Conservation (phyloP, 2,888 invertebrate species). For the Mythimna impura region DNA sequence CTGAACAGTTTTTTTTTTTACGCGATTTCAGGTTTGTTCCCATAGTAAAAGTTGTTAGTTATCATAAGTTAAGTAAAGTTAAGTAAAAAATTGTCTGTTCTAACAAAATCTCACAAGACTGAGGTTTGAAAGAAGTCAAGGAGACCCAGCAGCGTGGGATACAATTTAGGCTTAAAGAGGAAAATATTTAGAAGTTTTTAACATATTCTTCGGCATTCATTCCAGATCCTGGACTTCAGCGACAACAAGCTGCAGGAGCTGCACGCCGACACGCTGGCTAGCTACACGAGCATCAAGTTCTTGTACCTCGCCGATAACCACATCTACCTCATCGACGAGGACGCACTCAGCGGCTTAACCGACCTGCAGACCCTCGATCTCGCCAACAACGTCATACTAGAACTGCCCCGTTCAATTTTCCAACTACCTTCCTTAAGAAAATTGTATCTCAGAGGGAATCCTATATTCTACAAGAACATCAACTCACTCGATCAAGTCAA, state of each 20-base stretch:
- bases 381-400: slow-evolving; percentile 88
- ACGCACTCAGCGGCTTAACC: slow-evolving; percentile 86
- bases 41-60: too few species aligned
- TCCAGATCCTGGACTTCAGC: slow-evolving; percentile 91
- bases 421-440: slow-evolving; percentile 91
- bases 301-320: slow-evolving; percentile 91
- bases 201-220: slow-evolving; percentile 34
- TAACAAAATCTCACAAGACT: neutral
- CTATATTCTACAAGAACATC: slow-evolving; percentile 81
- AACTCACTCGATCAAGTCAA: slow-evolving; percentile 81
- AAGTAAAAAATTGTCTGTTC: too few species aligned
- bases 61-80: too few species aligned
- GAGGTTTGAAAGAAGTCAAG: neutral
- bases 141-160: neutral
- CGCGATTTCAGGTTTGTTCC: too few species aligned
- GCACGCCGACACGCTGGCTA: slow-evolving; percentile 84
- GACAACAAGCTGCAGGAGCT: slow-evolving; percentile 90
- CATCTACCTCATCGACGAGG: slow-evolving; percentile 89
- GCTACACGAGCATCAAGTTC: slow-evolving; percentile 88
- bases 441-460: slow-evolving; percentile 90
- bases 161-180: neutral
- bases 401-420: slow-evolving; percentile 88
- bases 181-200: neutral
- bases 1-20: too few species aligned
- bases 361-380: slow-evolving; percentile 90